Evolutionary conservation across 2,888 invertebrate species (phyloP).

Genomic region (Charanyca ferruginea): DNA sequence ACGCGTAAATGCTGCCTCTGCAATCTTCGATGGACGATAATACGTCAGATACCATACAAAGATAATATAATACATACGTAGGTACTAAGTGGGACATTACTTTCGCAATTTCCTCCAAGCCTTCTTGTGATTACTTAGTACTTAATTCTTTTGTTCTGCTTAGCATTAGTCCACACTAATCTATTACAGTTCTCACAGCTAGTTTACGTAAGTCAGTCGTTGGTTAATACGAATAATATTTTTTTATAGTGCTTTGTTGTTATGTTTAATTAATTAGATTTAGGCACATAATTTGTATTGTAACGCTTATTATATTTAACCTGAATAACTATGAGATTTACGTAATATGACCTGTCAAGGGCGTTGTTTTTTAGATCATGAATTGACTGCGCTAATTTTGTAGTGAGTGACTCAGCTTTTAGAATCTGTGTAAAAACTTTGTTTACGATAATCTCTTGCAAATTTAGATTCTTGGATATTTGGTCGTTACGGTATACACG

Average conservation of each 20-base stretch:
- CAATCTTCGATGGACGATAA: slow-evolving; percentile 54
- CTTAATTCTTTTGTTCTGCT: slow-evolving; percentile 69
- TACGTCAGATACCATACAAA: slow-evolving; percentile 22
- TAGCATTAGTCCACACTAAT: slow-evolving; percentile 62
- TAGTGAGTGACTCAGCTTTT: slow-evolving; percentile 25
- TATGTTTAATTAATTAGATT: slow-evolving; percentile 60
- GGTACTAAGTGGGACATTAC: slow-evolving; percentile 39
- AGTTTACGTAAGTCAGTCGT: slow-evolving; percentile 64
- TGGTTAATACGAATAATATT: slow-evolving; percentile 60
- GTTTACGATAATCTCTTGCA: neutral
- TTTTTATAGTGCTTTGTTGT: slow-evolving; percentile 61
- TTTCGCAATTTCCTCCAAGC: slow-evolving; percentile 57
- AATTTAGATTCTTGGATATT: no score
- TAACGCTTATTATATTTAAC: slow-evolving; percentile 56
- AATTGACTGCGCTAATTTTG: slow-evolving; percentile 25
- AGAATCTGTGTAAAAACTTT: slow-evolving; percentile 26
- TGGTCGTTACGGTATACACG: no score
- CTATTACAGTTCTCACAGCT: slow-evolving; percentile 66
- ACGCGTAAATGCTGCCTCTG: slow-evolving; percentile 8
- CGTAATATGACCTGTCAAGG: slow-evolving; percentile 65
- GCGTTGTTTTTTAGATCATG: slow-evolving; percentile 44
- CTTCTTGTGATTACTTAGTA: slow-evolving; percentile 41
- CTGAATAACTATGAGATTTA: slow-evolving; percentile 54
- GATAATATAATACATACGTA: slow-evolving; percentile 43
- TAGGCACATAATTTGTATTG: slow-evolving; percentile 49